A percentile compares a stretch with the other conserved stretches of the same genome.
These are phyloP conservation scores for Acheta domesticus DNA, from an alignment of 2,888 invertebrate species.

Conservation along the genomic window DNA sequence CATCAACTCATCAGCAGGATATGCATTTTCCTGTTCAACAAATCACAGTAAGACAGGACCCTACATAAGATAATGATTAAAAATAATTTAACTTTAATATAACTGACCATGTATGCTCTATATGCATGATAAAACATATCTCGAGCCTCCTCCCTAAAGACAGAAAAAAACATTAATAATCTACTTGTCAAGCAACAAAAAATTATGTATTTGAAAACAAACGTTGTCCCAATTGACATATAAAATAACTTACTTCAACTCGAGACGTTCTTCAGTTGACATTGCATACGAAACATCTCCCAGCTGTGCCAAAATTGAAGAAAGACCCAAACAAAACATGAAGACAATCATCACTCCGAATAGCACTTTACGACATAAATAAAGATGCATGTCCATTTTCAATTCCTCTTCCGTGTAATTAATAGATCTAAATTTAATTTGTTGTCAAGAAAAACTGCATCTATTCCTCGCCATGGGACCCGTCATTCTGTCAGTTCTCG, in stretches of 20 bases:
- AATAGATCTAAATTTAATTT: neutral
- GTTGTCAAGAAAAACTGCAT: neutral
- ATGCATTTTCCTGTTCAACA: constrained; percentile 70
- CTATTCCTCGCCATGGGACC: neutral
- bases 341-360: constrained; percentile 29
- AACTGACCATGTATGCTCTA: constrained; percentile 79
- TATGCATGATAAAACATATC: constrained; percentile 98
- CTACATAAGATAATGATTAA: neutral
- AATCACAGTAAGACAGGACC: constrained; percentile 27
- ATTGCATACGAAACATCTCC: constrained; percentile 47
- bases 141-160: constrained; percentile 75
- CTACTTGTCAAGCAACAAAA: neutral
- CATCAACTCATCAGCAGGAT: constrained; percentile 98
- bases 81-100: neutral
- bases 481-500: constrained; percentile 6
- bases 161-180: constrained; percentile 41
- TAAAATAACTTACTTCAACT: constrained; percentile 57
- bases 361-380: constrained; percentile 20
- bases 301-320: constrained; percentile 33
- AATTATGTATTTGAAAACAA: no score
- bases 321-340: constrained; percentile 29
- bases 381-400: constrained; percentile 27
- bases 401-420: constrained; percentile 22
- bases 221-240: no score
- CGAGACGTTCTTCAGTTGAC: constrained; percentile 61